phyloP scores from a whole-genome alignment of 2,113 vertebrate genomes.

The Prolemur simus region DNA sequence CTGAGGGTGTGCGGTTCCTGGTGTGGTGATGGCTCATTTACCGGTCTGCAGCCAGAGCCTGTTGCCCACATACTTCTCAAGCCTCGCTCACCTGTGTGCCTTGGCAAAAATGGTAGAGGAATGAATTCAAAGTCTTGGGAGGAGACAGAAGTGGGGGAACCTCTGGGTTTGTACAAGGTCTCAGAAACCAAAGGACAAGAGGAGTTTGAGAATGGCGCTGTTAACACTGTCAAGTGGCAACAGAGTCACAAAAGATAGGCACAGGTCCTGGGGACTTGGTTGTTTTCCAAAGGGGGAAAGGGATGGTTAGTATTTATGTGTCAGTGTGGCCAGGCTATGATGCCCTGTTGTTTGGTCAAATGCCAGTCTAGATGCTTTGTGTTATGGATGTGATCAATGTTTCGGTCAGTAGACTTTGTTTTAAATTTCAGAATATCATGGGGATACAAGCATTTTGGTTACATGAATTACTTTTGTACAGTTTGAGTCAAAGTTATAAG shows the following conservation, averaged over 20 bases:
- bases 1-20: too few species aligned
- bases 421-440: too few species aligned
- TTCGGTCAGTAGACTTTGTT: background rate
- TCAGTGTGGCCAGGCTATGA: background rate
- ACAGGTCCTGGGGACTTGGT: background rate
- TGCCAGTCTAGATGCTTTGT: background rate
- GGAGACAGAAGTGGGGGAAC: background rate
- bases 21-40: too few species aligned
- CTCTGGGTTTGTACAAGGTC: too few species aligned
- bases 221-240: background rate
- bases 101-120: background rate
- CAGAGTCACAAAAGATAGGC: background rate
- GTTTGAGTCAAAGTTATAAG: too few species aligned
- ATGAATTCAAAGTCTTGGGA: background rate
- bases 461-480: too few species aligned
- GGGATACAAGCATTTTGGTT: too few species aligned
- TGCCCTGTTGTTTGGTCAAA: background rate
- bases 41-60: too few species aligned
- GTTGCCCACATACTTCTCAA: too few species aligned
- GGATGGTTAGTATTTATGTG: background rate
- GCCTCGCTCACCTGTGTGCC: background rate
- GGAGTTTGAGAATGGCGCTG: background rate
- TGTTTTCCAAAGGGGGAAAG: background rate
- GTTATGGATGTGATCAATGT: background rate
- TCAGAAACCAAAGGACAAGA: background rate